Evolutionary conservation across 2,888 invertebrate genomes (phyloP).

Genomic region (Monoplex corrugatus): DNA sequence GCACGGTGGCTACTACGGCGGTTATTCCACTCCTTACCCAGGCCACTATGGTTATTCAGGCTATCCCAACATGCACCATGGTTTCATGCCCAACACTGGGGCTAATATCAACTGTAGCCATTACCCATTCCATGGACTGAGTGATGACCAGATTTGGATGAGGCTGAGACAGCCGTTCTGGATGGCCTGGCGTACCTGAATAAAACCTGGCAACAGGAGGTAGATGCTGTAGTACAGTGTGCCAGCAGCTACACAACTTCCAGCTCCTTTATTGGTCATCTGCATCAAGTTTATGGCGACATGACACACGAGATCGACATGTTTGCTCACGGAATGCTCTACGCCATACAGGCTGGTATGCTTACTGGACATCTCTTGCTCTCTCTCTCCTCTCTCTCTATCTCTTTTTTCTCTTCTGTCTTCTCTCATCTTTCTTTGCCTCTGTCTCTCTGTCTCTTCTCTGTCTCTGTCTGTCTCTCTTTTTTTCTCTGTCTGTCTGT

Average conservation of each 20-base stretch:
- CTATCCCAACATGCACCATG: neutral
- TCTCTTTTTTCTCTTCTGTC: too few species aligned
- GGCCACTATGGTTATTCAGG: too few species aligned
- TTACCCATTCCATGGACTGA: constrained; percentile 12
- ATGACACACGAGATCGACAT: neutral
- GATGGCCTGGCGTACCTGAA: constrained; percentile 4
- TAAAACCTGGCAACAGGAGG: constrained; percentile 9
- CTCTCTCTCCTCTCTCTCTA: too few species aligned
- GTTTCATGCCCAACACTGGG: neutral
- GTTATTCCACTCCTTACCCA: neutral
- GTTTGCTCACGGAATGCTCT: neutral
- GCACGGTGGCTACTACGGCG: neutral
- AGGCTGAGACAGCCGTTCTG: constrained; percentile 6
- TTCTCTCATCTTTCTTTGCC: too few species aligned
- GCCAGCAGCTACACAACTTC: neutral
- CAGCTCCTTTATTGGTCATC: neutral
- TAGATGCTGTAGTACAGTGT: constrained; percentile 12
- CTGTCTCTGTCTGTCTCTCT: too few species aligned
- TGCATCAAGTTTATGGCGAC: constrained; percentile 7
- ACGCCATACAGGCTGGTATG: too few species aligned
- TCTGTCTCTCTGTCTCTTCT: too few species aligned
- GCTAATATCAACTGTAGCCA: neutral
- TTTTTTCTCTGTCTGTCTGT: neutral
- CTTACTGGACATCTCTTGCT: too few species aligned
- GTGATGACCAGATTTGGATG: neutral